Evolutionary conservation across 2,888 invertebrate species (phyloP).

Genomic region (Megalurothrips usitatus): DNA sequence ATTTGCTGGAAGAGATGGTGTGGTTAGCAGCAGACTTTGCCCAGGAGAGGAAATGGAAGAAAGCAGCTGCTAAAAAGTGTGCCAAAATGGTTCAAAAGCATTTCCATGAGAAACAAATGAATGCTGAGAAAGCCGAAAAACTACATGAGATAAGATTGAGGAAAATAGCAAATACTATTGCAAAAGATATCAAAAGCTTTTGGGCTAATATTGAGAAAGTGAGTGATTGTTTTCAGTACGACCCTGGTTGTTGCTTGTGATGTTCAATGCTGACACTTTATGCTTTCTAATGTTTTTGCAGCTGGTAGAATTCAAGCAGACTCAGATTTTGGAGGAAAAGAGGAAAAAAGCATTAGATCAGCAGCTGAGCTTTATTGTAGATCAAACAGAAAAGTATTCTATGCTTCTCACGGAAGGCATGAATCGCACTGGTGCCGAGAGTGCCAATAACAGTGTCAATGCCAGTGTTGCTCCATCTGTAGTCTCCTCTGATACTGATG

Average conservation of each 20-base stretch:
- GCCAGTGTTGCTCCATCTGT: constrained; percentile 28
- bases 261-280: no score
- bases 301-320: constrained; percentile 91
- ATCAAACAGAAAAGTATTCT: constrained; percentile 96
- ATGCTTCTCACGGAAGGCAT: constrained; percentile 83
- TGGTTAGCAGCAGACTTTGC: constrained; percentile 98
- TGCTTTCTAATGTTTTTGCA: constrained; percentile 42
- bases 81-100: constrained; percentile 87
- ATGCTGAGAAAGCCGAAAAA: constrained; percentile 85
- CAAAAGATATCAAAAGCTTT: constrained; percentile 89
- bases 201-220: constrained; percentile 96
- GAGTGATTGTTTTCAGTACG: constrained; percentile 31
- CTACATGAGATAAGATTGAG: constrained; percentile 82
- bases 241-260: neutral
- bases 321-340: constrained; percentile 88
- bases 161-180: constrained; percentile 82
- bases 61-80: constrained; percentile 89
- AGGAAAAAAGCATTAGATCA: constrained; percentile 92
- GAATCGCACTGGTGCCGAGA: constrained; percentile 53
- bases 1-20: constrained; percentile 95
- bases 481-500: constrained; percentile 10
- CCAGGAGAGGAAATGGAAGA: constrained; percentile 97
- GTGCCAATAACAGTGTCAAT: constrained; percentile 40
- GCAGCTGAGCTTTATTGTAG: constrained; percentile 95
- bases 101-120: constrained; percentile 84